Conservation (phyloP, 64 coral and sea anemone genomes). For the Hydrozoanthus tunicans region DNA sequence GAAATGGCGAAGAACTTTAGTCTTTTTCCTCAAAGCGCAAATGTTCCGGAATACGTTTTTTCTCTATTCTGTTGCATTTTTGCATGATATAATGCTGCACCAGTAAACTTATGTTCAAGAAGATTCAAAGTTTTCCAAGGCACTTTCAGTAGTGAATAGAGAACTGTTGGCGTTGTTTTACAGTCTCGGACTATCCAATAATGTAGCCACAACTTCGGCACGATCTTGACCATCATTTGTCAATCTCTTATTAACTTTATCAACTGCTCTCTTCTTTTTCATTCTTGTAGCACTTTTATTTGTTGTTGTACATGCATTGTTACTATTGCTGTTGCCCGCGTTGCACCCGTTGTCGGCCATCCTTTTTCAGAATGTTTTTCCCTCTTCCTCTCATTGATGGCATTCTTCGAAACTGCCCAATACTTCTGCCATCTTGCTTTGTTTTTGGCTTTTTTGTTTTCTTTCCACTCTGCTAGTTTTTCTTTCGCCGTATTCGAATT, state of each 20-base stretch:
- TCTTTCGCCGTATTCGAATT: not conserved
- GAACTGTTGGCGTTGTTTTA: too few species aligned
- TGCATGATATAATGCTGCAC: too few species aligned
- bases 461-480: not conserved
- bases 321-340: not conserved
- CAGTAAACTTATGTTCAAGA: too few species aligned
- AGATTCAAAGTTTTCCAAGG: not conserved
- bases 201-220: not conserved
- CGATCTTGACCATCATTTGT: not conserved
- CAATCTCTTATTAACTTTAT: not conserved
- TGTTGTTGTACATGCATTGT: not conserved
- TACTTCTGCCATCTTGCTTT: conserved; percentile 5
- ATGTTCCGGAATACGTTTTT: not conserved
- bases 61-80: too few species aligned
- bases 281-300: not conserved
- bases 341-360: not conserved
- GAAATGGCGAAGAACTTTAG: not conserved
- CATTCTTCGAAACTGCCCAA: not conserved
- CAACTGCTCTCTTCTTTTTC: conserved; percentile 13
- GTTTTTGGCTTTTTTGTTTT: conserved; percentile 1
- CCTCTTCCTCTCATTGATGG: not conserved
- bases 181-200: not conserved
- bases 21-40: too few species aligned
- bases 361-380: not conserved
- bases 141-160: too few species aligned